Conservation (phyloP, 2,113 vertebrate species). For the Talpa occidentalis region DNA sequence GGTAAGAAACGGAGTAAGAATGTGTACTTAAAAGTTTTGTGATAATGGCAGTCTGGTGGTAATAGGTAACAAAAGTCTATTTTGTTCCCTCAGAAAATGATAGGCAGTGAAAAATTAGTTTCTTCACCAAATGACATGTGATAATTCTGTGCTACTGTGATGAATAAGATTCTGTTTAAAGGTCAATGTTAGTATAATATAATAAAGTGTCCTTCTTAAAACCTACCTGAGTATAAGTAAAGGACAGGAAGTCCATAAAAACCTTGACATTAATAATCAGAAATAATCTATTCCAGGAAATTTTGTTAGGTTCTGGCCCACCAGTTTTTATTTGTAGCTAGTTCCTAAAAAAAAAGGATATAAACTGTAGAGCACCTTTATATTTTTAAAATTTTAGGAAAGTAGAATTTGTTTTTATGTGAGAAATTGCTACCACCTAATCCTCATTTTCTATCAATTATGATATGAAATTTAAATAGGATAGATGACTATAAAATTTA, state of each 20-base stretch:
- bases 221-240: not conserved
- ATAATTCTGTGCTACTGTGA: not conserved
- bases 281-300: not conserved
- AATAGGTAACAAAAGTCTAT: not conserved
- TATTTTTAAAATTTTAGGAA: not conserved
- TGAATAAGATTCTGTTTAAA: not conserved
- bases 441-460: not conserved
- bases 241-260: not conserved
- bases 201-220: not conserved
- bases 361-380: not conserved
- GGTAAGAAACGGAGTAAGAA: not conserved
- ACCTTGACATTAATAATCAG: not conserved
- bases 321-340: not conserved
- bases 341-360: not conserved
- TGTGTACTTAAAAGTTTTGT: not conserved
- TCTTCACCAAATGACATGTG: not conserved
- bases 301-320: not conserved
- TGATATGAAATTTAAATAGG: not conserved
- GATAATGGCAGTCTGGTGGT: not conserved
- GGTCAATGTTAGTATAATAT: not conserved
- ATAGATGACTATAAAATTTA: not conserved
- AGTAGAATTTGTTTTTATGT: not conserved
- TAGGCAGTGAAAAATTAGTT: not conserved
- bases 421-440: not conserved
- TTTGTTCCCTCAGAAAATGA: not conserved